Percentiles rank a stretch among this genome's conserved stretches.
These are phyloP conservation scores for Tricholaema leucomelas DNA, from an alignment of 2,113 vertebrate genomes.

Conservation along the genomic window DNA sequence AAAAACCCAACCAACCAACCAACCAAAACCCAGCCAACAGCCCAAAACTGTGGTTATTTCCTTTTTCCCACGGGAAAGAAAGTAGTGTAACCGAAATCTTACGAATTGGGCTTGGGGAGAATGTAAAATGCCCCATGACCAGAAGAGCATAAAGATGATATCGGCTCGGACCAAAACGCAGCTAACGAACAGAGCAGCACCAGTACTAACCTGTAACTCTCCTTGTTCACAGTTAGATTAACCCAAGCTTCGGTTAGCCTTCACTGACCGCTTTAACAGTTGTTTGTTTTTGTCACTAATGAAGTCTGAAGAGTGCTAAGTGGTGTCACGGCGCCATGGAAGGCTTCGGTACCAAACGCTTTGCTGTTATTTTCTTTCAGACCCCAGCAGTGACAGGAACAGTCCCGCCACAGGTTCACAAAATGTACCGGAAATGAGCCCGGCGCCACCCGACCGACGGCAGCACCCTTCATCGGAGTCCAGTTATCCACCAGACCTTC, in stretches of 20 bases:
- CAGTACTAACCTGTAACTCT: conserved; percentile 61
- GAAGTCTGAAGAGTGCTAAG: conserved; percentile 63
- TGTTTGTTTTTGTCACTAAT: conserved; percentile 79
- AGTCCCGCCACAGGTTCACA: conserved; percentile 88
- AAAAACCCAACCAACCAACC: too few relatives aligned
- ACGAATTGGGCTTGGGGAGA: conserved; percentile 21
- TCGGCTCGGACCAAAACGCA: conserved; percentile 35
- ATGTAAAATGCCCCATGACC: conserved; percentile 17
- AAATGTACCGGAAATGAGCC: conserved; percentile 94
- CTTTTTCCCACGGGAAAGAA: neutral
- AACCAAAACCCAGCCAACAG: neutral
- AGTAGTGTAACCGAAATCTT: neutral
- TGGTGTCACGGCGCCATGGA: conserved; percentile 23
- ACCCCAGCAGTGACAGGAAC: conserved; percentile 86
- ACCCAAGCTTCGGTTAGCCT: conserved; percentile 69
- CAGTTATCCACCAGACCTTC: conserved; percentile 88
- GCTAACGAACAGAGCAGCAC: conserved; percentile 37
- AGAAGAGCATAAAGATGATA: conserved; percentile 42
- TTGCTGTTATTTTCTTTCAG: conserved; percentile 86
- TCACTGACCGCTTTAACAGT: conserved; percentile 73
- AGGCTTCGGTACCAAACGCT: conserved; percentile 67
- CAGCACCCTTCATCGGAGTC: conserved; percentile 85
- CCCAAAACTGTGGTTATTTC: neutral
- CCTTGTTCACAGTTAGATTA: conserved; percentile 62
- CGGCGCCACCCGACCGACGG: conserved; percentile 76